Evolutionary conservation across 2,888 invertebrate genomes (phyloP).

Genomic region (Dorcus parallelipipedus): DNA sequence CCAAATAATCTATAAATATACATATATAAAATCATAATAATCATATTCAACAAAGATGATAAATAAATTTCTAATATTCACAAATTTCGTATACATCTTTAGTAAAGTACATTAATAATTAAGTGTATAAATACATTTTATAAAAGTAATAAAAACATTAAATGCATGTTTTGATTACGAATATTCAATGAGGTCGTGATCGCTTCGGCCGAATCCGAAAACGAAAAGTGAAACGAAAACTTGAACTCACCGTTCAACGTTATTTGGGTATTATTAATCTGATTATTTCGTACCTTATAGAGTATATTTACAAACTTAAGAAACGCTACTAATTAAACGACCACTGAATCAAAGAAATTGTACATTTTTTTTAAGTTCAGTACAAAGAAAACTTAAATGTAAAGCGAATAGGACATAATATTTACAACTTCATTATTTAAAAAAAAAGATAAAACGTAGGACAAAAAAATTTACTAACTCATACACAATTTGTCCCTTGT

Average conservation of each 20-base stretch:
- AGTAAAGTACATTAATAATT: background rate
- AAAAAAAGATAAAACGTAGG: no score
- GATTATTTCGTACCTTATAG: no score
- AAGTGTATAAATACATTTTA: constrained; percentile 1
- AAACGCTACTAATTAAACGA: background rate
- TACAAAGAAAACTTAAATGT: no score
- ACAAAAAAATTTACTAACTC: no score
- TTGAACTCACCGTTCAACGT: background rate
- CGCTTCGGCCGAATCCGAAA: background rate
- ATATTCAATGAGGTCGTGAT: background rate
- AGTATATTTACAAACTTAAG: no score
- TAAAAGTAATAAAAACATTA: constrained; percentile 8
- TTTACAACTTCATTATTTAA: no score
- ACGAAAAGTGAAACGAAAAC: background rate
- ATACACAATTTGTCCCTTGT: no score
- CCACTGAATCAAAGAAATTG: background rate
- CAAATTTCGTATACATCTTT: constrained; percentile 6
- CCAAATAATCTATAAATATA: background rate
- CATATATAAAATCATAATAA: background rate
- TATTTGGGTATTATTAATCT: background rate
- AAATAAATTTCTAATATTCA: background rate
- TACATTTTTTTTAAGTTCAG: no score
- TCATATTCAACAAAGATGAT: background rate
- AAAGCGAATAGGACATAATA: no score
- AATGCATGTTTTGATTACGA: constrained; percentile 4